phyloP scores from a whole-genome alignment of 2,888 invertebrate species.

The Notodonta ziczac region DNA sequence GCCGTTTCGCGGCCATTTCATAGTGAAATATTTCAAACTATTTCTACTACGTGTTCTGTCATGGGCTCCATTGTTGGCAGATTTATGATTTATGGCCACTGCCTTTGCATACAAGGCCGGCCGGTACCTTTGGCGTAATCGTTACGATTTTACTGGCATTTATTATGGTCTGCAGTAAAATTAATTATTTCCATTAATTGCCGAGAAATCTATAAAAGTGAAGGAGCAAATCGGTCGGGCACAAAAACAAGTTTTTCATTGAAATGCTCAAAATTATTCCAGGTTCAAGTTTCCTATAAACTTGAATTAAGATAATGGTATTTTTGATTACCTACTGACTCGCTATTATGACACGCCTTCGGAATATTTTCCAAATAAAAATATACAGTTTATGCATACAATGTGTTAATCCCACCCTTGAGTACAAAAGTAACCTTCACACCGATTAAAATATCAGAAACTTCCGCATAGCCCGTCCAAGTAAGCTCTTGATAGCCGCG shows the following conservation, averaged over 20 bases:
- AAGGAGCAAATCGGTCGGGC: not conserved
- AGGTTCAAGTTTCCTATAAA: not conserved
- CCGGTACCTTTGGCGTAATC: constrained; percentile 29
- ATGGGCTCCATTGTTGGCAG: constrained; percentile 71
- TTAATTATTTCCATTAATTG: not conserved
- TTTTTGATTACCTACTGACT: constrained; percentile 9
- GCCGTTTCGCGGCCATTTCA: constrained; percentile 65
- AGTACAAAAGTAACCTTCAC: constrained; percentile 59
- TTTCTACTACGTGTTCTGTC: constrained; percentile 64
- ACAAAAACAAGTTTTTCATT: not conserved
- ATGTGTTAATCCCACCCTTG: constrained; percentile 66
- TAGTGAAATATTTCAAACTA: constrained; percentile 67
- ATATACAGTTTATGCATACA: constrained; percentile 49
- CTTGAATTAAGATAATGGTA: not conserved
- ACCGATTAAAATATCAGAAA: constrained; percentile 49
- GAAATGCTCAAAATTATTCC: not conserved
- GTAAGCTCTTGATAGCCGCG: constrained; percentile 36
- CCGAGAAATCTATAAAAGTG: not conserved
- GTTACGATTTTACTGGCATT: constrained; percentile 6
- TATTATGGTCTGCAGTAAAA: not conserved
- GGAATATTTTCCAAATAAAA: constrained; percentile 34
- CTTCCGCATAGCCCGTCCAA: constrained; percentile 54
- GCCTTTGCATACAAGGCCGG: constrained; percentile 68
- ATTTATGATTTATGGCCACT: constrained; percentile 72
- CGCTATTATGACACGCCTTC: constrained; percentile 11